Evolutionary conservation across 2,797 vertebrate species (phyloP).

Genomic region (Falco berigora): DNA sequence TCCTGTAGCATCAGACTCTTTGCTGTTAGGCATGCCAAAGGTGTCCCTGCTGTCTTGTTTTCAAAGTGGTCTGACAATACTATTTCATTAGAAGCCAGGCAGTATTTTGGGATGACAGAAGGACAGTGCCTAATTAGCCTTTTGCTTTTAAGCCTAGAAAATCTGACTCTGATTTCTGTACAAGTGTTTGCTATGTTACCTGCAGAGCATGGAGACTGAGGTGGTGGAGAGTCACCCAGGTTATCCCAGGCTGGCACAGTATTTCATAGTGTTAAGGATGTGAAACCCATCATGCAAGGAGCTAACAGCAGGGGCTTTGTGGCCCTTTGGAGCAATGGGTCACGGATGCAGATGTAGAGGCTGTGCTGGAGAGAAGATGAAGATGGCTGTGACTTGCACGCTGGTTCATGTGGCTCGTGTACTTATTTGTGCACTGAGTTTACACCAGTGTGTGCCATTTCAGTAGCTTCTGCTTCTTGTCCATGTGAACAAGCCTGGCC

Average conservation of each 20-base stretch:
- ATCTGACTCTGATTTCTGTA: background rate
- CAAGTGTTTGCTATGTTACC: background rate
- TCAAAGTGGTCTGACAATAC: background rate
- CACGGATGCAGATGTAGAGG: background rate
- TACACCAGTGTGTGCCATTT: background rate
- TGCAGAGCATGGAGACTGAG: background rate
- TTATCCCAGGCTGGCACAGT: background rate
- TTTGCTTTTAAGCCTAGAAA: background rate
- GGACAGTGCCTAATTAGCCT: background rate
- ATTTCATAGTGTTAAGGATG: background rate
- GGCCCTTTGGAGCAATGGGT: background rate
- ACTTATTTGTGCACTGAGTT: background rate
- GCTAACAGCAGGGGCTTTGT: background rate
- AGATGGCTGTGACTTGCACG: fast-evolving
- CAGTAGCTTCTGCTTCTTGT: background rate
- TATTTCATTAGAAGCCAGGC: background rate
- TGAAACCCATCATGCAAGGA: background rate
- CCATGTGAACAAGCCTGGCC: background rate
- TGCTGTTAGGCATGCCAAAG: background rate
- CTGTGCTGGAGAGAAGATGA: background rate
- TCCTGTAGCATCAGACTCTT: background rate
- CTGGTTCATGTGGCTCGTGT: fast-evolving
- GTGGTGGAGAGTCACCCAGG: background rate
- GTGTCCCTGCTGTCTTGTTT: background rate
- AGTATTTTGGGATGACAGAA: background rate